Conservation (phyloP, 1,140 invertebrate species). For the Anastrepha obliqua region DNA sequence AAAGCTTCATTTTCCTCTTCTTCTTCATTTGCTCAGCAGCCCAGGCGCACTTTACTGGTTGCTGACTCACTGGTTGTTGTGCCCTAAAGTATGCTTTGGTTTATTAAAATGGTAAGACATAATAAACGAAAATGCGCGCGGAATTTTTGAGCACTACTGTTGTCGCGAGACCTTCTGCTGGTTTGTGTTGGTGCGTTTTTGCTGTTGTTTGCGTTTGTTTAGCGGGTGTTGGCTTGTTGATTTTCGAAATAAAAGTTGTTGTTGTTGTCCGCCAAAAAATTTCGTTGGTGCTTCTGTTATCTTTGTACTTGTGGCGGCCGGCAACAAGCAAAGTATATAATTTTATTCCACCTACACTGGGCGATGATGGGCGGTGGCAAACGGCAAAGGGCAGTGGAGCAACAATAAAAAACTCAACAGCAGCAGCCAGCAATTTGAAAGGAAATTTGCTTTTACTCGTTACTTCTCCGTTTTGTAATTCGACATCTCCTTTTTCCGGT, state of each 20-base stretch:
- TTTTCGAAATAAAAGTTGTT: not conserved
- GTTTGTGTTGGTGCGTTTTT: too few species aligned
- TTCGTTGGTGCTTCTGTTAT: not conserved
- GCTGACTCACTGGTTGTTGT: not conserved
- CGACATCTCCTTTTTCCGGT: not conserved
- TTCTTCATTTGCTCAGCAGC: not conserved
- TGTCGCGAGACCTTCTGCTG: too few species aligned
- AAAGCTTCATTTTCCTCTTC: too few species aligned
- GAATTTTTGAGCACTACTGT: not conserved
- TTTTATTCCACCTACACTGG: not conserved
- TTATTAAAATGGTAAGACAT: not conserved
- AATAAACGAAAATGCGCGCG: not conserved
- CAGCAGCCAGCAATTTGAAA: not conserved
- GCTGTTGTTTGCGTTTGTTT: not conserved
- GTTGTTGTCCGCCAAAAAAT: not conserved
- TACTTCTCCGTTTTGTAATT: not conserved
- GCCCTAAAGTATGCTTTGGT: slow-evolving; percentile 1
- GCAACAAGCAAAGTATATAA: not conserved
- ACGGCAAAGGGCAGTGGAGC: too few species aligned
- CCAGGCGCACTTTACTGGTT: not conserved
- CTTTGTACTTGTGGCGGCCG: not conserved
- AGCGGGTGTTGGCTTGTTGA: not conserved
- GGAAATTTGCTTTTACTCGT: not conserved
- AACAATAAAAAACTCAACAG: too few species aligned
- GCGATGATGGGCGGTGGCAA: not conserved